Percentiles rank a stretch among this genome's conserved stretches.
Conservation (phyloP, 30 jellyfish, hydroid and myxozoan species). For the Pseudorhiza aurosa region DNA sequence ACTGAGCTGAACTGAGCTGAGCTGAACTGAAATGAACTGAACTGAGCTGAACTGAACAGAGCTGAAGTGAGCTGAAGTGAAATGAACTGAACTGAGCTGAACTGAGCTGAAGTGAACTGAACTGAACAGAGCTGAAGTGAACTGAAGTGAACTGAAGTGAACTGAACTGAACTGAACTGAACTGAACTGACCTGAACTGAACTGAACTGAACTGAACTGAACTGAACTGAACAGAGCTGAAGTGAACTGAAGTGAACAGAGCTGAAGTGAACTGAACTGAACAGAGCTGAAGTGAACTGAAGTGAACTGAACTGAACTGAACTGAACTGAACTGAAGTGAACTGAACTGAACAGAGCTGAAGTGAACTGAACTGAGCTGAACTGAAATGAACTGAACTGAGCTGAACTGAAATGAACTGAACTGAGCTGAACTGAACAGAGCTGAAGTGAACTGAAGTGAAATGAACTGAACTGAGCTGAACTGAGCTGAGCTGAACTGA, state of each 20-base stretch:
- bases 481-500: constrained; percentile 6
- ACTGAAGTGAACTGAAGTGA: constrained; percentile 9
- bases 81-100: constrained; percentile 13
- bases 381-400: constrained; percentile 13
- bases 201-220: constrained; percentile 23
- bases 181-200: constrained; percentile 14
- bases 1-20: background rate
- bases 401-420: constrained; percentile 9
- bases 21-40: constrained; percentile 18
- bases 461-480: background rate
- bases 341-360: constrained; percentile 14
- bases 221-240: constrained; percentile 4
- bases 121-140: constrained; percentile 6
- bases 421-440: constrained; percentile 7
- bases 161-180: constrained; percentile 21
- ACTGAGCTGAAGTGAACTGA: constrained; percentile 13
- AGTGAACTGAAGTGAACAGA: constrained; percentile 10
- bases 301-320: constrained; percentile 10
- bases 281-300: constrained; percentile 10
- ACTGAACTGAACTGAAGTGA: constrained; percentile 17
- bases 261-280: constrained; percentile 10
- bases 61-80: constrained; percentile 4
- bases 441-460: background rate
- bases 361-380: constrained; percentile 18
- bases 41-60: constrained; percentile 6